Conservation (phyloP, 2,113 vertebrate species). For the Typhlomys cinereus region DNA sequence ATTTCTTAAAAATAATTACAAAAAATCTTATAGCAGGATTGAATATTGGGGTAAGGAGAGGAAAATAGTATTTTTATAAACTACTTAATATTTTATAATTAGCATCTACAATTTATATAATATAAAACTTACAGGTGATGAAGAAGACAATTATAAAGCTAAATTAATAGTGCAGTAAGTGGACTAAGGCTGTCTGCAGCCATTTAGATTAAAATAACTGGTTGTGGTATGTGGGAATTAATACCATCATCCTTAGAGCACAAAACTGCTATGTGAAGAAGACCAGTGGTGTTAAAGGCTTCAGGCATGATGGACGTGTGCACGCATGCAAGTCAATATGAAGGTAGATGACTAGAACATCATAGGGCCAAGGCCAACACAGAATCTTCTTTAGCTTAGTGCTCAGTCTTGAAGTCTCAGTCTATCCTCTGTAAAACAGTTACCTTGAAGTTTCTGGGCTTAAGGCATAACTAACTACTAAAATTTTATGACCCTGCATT, state of each 20-base stretch:
- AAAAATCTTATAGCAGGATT: neutral
- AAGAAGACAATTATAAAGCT: slow-evolving; percentile 23
- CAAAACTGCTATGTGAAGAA: neutral
- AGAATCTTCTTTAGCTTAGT: neutral
- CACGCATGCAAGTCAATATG: neutral
- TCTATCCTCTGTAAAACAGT: neutral
- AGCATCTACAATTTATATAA: neutral
- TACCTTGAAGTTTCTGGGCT: neutral
- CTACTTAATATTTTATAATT: slow-evolving; percentile 45
- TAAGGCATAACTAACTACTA: neutral
- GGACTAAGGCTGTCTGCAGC: slow-evolving; percentile 7
- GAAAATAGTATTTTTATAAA: slow-evolving; percentile 21
- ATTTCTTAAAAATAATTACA: neutral
- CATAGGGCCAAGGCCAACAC: accelerated
- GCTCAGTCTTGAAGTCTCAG: neutral
- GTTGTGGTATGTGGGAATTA: slow-evolving; percentile 52
- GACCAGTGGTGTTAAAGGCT: neutral
- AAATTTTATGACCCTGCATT: neutral
- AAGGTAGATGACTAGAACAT: neutral
- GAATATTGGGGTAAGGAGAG: neutral
- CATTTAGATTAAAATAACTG: slow-evolving; percentile 22
- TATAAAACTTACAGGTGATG: neutral
- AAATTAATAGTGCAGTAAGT: slow-evolving; percentile 1
- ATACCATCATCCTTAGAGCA: neutral
- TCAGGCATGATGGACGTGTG: neutral